Evolutionary conservation across 1,140 invertebrate species (phyloP).

Genomic region (Ostrea edulis): DNA sequence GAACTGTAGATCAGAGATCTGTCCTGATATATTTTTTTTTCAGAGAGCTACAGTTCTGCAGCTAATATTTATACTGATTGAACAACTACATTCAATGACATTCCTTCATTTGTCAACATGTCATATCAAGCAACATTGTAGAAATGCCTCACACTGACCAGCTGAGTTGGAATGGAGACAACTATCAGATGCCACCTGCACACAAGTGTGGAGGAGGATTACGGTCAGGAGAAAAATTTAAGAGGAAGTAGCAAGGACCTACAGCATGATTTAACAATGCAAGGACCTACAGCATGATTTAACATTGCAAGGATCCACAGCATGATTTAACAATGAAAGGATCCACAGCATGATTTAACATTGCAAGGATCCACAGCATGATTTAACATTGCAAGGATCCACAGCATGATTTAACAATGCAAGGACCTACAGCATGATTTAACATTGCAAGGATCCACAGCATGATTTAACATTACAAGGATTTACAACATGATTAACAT

Average conservation of each 20-base stretch:
- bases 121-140: not conserved
- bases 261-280: not conserved
- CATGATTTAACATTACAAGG: too few species aligned
- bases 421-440: not conserved
- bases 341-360: not conserved
- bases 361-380: not conserved
- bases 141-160: not conserved
- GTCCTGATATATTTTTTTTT: too few species aligned
- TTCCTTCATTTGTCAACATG: too few species aligned
- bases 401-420: not conserved
- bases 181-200: not conserved
- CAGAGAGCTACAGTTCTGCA: too few species aligned
- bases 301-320: too few species aligned
- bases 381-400: not conserved
- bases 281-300: not conserved
- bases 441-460: too few species aligned
- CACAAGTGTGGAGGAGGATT: not conserved
- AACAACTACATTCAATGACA: too few species aligned
- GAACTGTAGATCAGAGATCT: too few species aligned
- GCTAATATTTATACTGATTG: too few species aligned
- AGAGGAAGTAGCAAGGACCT: not conserved
- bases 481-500: too few species aligned
- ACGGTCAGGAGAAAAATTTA: not conserved
- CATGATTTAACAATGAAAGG: not conserved
- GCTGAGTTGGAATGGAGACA: not conserved